Base-by-base conservation (phyloP, 2,888 invertebrate genomes). In the Eupithecia inturbata region DNA sequence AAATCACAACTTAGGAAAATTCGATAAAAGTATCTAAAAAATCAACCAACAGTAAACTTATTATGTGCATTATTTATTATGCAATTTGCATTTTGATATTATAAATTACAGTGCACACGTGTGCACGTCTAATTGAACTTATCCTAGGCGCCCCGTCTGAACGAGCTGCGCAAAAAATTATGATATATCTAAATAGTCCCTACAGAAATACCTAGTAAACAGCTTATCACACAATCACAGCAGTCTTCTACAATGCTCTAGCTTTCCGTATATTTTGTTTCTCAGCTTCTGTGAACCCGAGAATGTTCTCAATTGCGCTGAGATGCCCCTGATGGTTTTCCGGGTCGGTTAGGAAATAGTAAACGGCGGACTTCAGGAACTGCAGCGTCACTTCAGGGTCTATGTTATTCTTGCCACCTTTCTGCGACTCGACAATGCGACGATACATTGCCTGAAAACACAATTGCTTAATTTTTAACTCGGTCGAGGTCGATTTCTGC, bases 331-430 rank as follows among this genome's bases (percentile, higher is more conserved):
- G 97, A 72, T 97, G 97, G 87, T 98, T 98, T 88, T 98, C 98
- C 82, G 96, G 97, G 88, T 98, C 98, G 3, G 98, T 97, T 74
- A 98, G 95, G 91, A 98, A 98, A 89, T 98, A 98, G 90, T 98
- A 98, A 84, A 98, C 96, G 71, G 98, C 98, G 77, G 98, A 98
- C 92, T 98, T 98, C 78, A 98, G 95, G 93, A 98, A 98, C 91
- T 98, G 98, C 85, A 98, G 94, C 28, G 98, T 98, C 80, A 98
- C 97, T 92, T 98, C 98, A n/a, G 98, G 98, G 92, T 98, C 98
- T 73, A 97, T 96, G 81, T 95, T 96, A 80, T 95, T 96, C 89
- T 96, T 96, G 88, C 93, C 96, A 80, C 94, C 95, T 87, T 95
- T 96, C 90, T 96, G 97, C 79, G 97, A 96, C 90, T 97, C 97